Percentiles rank a stretch among this genome's conserved stretches.
Conservation (phyloP, 2,797 vertebrate species). For the Microtus californicus region DNA sequence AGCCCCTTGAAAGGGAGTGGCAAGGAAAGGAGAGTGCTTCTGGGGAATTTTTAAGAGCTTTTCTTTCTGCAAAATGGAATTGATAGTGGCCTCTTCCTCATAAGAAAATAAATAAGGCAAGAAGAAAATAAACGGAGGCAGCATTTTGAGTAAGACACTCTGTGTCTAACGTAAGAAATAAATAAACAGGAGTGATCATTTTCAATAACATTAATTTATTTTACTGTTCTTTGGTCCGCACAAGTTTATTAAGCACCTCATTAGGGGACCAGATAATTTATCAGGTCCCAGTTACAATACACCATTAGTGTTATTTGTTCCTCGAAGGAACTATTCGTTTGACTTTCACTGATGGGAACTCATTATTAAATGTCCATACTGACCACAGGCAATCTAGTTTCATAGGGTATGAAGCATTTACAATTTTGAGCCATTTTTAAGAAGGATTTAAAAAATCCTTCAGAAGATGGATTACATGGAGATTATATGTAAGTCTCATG, state of each 20-base stretch:
- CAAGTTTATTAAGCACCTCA: conserved; percentile 14
- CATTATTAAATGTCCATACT: background rate
- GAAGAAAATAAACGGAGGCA: conserved; percentile 25
- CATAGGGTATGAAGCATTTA: background rate
- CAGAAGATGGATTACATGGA: background rate
- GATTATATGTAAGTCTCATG: background rate
- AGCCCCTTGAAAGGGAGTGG: background rate
- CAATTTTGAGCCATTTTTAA: background rate
- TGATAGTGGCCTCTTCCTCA: background rate
- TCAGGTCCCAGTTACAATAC: background rate
- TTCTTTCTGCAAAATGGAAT: conserved; percentile 34
- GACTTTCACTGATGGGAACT: background rate
- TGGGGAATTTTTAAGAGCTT: background rate
- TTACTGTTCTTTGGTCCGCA: conserved; percentile 10
- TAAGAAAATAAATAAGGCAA: background rate
- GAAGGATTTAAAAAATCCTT: background rate
- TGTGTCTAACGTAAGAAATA: background rate
- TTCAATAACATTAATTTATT: conserved; percentile 1
- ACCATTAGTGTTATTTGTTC: background rate
- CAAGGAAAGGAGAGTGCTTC: background rate
- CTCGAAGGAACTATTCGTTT: conserved; percentile 14
- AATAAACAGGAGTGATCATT: background rate
- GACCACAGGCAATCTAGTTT: background rate
- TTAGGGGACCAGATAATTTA: background rate
- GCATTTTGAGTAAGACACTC: background rate